Conservation (phyloP, 2,113 vertebrate genomes). For the Thermophis baileyi region DNA sequence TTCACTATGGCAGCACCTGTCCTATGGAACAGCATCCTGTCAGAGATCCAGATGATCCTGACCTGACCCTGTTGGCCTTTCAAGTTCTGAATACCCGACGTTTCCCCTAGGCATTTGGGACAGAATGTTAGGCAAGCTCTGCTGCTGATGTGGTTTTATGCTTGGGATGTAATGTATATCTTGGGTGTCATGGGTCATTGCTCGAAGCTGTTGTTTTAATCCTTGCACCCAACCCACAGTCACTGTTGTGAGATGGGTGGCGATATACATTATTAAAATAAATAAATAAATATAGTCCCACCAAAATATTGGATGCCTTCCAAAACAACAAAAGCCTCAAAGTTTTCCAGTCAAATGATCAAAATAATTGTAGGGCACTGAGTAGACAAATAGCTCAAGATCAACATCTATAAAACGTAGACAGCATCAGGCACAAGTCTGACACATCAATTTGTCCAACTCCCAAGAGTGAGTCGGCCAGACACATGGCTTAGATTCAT, state of each 20-base stretch:
- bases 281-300: neutral
- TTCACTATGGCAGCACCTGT: neutral
- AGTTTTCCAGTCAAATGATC: neutral
- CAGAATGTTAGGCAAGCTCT: neutral
- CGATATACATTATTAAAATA: neutral
- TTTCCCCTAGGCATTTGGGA: neutral
- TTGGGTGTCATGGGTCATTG: neutral
- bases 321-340: neutral
- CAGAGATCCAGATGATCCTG: neutral
- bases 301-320: neutral
- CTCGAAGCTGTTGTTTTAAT: neutral
- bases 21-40: neutral
- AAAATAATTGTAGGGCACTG: neutral
- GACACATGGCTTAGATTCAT: neutral
- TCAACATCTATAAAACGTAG: neutral
- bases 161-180: neutral
- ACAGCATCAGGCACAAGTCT: neutral
- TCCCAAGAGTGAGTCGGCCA: neutral
- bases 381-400: neutral
- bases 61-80: neutral
- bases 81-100: neutral
- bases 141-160: neutral
- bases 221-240: neutral
- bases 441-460: neutral
- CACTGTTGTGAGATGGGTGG: neutral